phyloP scores from a whole-genome alignment of 2,888 invertebrate species.

The Eudasyphora cyanicolor region DNA sequence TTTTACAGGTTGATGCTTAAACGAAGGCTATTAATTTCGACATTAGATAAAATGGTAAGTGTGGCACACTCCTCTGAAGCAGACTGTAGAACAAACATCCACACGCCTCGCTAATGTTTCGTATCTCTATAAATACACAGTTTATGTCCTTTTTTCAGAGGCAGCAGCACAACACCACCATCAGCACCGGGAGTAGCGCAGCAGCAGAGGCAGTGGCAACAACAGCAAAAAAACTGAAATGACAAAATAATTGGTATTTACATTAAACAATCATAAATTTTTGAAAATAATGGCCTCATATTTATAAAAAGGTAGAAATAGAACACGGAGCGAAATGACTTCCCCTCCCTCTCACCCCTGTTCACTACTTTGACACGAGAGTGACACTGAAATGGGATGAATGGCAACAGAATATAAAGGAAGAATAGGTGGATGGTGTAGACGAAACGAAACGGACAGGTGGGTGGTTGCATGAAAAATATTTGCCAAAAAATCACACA shows the following conservation, averaged over 20 bases:
- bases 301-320: slow-evolving; percentile 46
- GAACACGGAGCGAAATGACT: background rate
- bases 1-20: background rate
- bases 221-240: slow-evolving; percentile 42
- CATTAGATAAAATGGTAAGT: too few relatives aligned
- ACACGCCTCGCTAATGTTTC: background rate
- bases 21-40: too few relatives aligned
- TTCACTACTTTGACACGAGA: background rate
- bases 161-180: background rate
- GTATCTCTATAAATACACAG: slow-evolving; percentile 38
- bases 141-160: slow-evolving; percentile 11
- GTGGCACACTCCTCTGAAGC: background rate
- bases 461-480: slow-evolving; percentile 10
- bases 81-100: background rate
- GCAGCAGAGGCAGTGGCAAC: slow-evolving; percentile 22
- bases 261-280: slow-evolving; percentile 71
- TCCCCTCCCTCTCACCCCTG: background rate
- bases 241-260: slow-evolving; percentile 69
- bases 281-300: slow-evolving; percentile 58
- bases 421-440: too few relatives aligned
- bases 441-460: too few relatives aligned
- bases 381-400: background rate
- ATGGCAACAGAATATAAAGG: slow-evolving; percentile 16
- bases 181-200: slow-evolving; percentile 38
- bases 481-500: slow-evolving; percentile 44